Percentiles rank a stretch among this genome's conserved stretches.
Evolutionary conservation across 2,113 vertebrate genomes (phyloP).

Genomic region (Hymenochirus boettgeri): DNA sequence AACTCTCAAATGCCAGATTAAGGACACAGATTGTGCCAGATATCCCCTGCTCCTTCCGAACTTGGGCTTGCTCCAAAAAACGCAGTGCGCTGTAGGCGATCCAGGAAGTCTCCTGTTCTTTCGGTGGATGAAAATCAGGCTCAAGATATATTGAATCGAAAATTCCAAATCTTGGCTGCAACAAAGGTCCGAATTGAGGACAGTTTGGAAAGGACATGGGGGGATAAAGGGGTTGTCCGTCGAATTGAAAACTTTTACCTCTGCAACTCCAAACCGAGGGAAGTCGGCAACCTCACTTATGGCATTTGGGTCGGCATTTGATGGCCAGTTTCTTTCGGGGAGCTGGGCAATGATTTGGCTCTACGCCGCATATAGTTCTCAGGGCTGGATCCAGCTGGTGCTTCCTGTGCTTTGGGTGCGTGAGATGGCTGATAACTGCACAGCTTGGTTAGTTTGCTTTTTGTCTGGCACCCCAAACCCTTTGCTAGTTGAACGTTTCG

Average conservation of each 20-base stretch:
- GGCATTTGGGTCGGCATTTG: slow-evolving; percentile 54
- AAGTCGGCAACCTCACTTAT: slow-evolving; percentile 84
- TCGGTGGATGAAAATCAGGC: slow-evolving; percentile 75
- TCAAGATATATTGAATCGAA: slow-evolving; percentile 82
- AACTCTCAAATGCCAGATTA: slow-evolving; percentile 82
- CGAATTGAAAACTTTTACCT: slow-evolving; percentile 79
- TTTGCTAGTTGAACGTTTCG: slow-evolving; percentile 53
- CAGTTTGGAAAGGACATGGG: slow-evolving; percentile 79
- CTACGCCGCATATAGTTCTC: slow-evolving; percentile 69
- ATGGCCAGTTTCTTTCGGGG: slow-evolving; percentile 46
- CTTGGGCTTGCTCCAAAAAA: slow-evolving; percentile 80
- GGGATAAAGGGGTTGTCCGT: slow-evolving; percentile 80
- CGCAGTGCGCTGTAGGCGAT: slow-evolving; percentile 64
- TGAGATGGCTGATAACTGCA: neutral
- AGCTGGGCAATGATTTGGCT: slow-evolving; percentile 71
- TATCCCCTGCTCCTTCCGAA: slow-evolving; percentile 81
- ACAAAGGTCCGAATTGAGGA: slow-evolving; percentile 78
- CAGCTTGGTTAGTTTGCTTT: neutral
- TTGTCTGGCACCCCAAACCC: slow-evolving; percentile 46
- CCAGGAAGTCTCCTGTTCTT: slow-evolving; percentile 62
- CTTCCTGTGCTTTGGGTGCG: neutral
- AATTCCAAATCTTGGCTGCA: slow-evolving; percentile 67
- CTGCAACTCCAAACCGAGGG: slow-evolving; percentile 82
- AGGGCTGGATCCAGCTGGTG: slow-evolving; percentile 58
- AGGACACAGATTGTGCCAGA: slow-evolving; percentile 75